phyloP scores from a whole-genome alignment of 2,797 vertebrate species.

The Alosa sapidissima region DNA sequence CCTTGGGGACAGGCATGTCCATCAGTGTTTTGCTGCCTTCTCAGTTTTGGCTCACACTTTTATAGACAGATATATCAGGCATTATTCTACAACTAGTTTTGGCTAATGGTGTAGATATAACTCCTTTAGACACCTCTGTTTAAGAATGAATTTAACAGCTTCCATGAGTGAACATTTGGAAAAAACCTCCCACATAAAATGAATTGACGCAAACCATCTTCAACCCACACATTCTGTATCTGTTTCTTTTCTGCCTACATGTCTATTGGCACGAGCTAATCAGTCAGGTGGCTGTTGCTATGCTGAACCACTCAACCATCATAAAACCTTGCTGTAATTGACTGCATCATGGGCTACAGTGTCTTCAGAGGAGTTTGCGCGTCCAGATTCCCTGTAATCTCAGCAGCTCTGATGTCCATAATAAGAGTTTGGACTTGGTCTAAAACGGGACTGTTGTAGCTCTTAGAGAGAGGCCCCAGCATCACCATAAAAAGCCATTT shows the following conservation, averaged over 20 bases:
- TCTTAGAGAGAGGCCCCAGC: conserved; percentile 26
- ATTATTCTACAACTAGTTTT: too few relatives aligned
- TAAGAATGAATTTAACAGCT: not conserved
- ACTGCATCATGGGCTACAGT: not conserved
- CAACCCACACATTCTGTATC: not conserved
- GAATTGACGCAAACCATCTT: not conserved
- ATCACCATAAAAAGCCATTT: conserved; percentile 60
- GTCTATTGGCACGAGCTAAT: not conserved
- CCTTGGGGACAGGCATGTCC: not conserved
- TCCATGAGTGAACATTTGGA: not conserved
- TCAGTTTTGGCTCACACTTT: not conserved
- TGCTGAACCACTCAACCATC: not conserved
- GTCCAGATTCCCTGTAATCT: not conserved
- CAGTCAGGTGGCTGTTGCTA: not conserved
- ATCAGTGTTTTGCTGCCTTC: not conserved
- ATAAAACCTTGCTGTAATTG: not conserved
- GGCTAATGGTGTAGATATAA: too few relatives aligned
- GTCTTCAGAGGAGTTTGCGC: not conserved
- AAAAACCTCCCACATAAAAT: not conserved
- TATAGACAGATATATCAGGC: not conserved
- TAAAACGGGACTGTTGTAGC: not conserved
- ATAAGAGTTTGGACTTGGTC: not conserved
- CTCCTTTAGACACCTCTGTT: not conserved
- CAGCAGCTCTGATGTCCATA: not conserved
- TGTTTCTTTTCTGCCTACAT: not conserved